Percentiles rank a stretch among this genome's conserved stretches.
Conservation (phyloP, 2,113 vertebrate species). For the Monopterus albus region DNA sequence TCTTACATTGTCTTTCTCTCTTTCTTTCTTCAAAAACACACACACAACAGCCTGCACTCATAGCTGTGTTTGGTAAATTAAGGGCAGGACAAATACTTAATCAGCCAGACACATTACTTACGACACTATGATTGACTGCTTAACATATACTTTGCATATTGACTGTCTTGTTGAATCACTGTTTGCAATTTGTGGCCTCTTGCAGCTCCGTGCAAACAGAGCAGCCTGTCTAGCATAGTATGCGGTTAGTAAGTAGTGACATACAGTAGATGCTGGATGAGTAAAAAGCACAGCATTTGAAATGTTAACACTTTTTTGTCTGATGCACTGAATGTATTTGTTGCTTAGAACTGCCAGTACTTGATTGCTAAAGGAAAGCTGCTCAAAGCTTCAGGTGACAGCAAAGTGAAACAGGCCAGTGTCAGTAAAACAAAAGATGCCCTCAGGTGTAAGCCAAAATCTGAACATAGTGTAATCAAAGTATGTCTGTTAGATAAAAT, state of each 20-base stretch:
- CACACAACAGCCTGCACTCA: background rate
- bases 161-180: background rate
- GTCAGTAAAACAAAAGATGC: background rate
- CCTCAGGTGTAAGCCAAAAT: background rate
- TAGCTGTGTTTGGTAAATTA: background rate
- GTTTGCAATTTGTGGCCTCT: slow-evolving; percentile 4
- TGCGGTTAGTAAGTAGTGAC: background rate
- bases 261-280: background rate
- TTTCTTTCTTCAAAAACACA: background rate
- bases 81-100: slow-evolving; percentile 8
- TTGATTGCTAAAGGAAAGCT: background rate
- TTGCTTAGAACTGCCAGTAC: background rate
- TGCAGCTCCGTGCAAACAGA: background rate
- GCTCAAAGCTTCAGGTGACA: background rate
- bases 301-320: background rate
- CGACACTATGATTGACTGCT: background rate
- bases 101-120: slow-evolving; percentile 20
- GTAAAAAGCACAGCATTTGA: background rate
- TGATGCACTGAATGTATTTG: background rate
- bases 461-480: too few relatives aligned
- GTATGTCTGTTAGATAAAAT: too few relatives aligned
- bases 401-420: background rate
- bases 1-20: background rate
- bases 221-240: background rate
- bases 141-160: slow-evolving; percentile 11